A percentile compares a stretch with the other conserved stretches of the same genome.
Conservation (phyloP, 2,113 vertebrate species). For the Sturnus vulgaris region DNA sequence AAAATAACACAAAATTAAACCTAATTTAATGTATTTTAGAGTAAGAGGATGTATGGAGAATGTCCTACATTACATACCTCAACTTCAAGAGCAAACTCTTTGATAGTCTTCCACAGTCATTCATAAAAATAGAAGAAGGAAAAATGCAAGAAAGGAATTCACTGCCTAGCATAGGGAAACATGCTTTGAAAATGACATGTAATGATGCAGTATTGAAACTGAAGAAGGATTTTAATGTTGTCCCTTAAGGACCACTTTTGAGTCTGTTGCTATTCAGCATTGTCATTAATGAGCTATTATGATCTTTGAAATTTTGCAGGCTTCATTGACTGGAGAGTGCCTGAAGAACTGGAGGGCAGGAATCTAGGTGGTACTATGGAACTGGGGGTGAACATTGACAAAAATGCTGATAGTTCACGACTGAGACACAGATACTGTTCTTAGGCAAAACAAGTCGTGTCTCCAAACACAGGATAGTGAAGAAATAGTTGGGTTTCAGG, state of each 20-base stretch:
- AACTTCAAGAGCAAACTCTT: background rate
- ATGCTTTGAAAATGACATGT: background rate
- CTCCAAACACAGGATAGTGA: background rate
- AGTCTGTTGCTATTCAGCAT: background rate
- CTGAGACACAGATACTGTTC: background rate
- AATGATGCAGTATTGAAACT: background rate
- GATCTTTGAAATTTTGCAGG: background rate
- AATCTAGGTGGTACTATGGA: background rate
- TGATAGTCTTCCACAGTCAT: background rate
- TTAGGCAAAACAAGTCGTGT: background rate
- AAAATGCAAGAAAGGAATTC: background rate
- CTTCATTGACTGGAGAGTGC: background rate
- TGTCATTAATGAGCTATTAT: background rate
- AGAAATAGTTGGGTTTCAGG: background rate
- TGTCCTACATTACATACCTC: background rate
- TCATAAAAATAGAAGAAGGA: background rate
- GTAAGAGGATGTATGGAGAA: background rate
- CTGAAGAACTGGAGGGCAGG: background rate
- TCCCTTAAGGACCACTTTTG: background rate
- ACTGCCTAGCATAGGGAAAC: background rate
- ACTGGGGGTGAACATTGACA: background rate
- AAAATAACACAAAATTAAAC: background rate
- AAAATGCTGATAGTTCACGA: background rate
- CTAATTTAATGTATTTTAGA: background rate
- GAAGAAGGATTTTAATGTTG: background rate